Evolutionary conservation across 2,113 vertebrate species (phyloP).

Genomic region (Rhynchopsitta pachyrhyncha): DNA sequence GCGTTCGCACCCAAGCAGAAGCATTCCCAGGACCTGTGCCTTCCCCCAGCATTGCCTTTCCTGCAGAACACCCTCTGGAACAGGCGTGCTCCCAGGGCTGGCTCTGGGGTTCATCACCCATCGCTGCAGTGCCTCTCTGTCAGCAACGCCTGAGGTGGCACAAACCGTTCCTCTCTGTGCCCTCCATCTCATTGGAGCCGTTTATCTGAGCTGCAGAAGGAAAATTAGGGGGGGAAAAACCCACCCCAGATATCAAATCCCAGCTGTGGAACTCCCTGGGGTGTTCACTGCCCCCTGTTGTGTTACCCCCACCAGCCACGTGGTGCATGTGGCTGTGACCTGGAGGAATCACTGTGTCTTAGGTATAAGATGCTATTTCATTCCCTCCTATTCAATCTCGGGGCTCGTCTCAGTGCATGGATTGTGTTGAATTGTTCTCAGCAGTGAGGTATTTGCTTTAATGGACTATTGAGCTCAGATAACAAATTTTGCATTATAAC

Average conservation of each 20-base stretch:
- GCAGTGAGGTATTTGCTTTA: neutral
- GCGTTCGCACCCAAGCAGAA: neutral
- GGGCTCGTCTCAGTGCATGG: neutral
- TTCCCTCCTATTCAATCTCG: neutral
- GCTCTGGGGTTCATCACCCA: neutral
- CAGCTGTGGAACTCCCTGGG: neutral
- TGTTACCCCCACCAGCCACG: neutral
- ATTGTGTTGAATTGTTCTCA: neutral
- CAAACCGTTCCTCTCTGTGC: neutral
- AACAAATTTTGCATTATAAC: neutral
- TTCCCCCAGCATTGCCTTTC: too few species aligned
- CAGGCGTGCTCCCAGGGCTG: too few species aligned
- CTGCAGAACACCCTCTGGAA: neutral
- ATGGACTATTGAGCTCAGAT: conserved; percentile 18
- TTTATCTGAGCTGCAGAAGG: neutral
- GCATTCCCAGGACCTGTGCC: too few species aligned
- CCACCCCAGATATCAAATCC: neutral
- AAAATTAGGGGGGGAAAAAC: neutral
- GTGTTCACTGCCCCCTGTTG: neutral
- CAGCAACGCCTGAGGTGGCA: neutral
- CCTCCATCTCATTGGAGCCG: neutral
- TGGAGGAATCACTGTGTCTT: neutral
- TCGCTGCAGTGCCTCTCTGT: rapidly evolving
- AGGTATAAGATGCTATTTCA: neutral
- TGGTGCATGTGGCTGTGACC: neutral